Base-by-base conservation (phyloP, 1,140 invertebrate genomes). In the Neodiprion virginianus region DNA sequence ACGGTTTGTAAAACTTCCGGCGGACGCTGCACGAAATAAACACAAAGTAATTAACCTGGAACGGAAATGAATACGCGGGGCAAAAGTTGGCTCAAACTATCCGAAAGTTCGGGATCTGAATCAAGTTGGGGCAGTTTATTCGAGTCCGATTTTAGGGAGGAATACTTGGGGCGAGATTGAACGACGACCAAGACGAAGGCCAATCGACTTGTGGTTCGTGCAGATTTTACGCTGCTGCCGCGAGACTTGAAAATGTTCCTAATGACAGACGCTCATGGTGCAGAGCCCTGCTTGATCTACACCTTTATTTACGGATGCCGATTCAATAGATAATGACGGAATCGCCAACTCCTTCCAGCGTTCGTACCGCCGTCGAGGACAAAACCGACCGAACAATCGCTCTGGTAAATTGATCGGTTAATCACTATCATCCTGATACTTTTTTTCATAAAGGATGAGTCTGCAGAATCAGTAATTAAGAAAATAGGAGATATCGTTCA, bases 321-420 rank as follows among this genome's bases (percentile, higher is more conserved):
- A 61, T 61, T 61, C n/a, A 28, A 69, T 69, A 79, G 82, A 87
- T 81, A 79, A 87, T 86, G 86, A 87, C 84, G 82, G 85, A 87
- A 76, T 85, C 83, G 73, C 83, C 84, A 71, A 85, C 82, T 76
- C 79, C 79, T 48, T 82, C 84, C 73, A 82, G 78, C 70, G 81
- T 81, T 61, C 53, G 53, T 74, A 86, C 80, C 82, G 75, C 73
- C 76, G 79, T 81, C 76, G 80, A 81, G 74, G 79, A 86, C 72
- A 84, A 81, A 79, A 79, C 78, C 53, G 85, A 86, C 40, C 75
- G 78, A 70, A 77, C 80, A 17, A 82, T 86, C 67, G 78, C 79
- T 50, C 53, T 81, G 84, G 86, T 87, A 85, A 82, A 75, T 71
- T 70, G 69, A 61, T 61, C n/a, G 53, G 5, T 61, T 61, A 40